Evolutionary conservation across 2,888 invertebrate species (phyloP).

Genomic region (Philonicus albiceps): DNA sequence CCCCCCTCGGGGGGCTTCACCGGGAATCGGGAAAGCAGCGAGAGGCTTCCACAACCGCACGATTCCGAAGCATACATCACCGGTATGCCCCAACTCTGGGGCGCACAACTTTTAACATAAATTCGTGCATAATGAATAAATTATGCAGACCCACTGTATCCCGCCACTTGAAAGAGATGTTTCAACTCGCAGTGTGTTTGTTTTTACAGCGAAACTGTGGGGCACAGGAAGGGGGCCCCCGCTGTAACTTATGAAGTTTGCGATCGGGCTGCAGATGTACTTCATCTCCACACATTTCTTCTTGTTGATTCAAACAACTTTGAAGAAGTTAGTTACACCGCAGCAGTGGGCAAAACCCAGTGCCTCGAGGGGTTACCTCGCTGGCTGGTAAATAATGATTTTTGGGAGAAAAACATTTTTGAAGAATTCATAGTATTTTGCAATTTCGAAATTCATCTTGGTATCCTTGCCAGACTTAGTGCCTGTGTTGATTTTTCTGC

Average conservation of each 20-base stretch:
- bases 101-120: constrained; percentile 52
- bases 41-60: neutral
- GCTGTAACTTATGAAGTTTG: constrained; percentile 15
- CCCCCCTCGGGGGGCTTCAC: neutral
- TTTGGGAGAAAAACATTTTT: neutral
- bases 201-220: constrained; percentile 13
- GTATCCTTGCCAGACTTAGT: neutral
- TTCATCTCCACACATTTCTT: constrained; percentile 11
- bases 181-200: neutral
- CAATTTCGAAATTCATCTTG: neutral
- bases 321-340: constrained; percentile 31
- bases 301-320: constrained; percentile 23
- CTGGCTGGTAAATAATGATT: neutral
- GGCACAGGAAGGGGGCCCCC: neutral
- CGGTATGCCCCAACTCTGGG: constrained; percentile 37
- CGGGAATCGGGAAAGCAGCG: neutral
- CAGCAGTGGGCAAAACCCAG: neutral
- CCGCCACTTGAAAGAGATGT: constrained; percentile 20
- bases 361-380: neutral
- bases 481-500: neutral
- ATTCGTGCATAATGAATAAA: constrained; percentile 54
- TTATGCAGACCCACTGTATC: constrained; percentile 45
- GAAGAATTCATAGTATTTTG: neutral
- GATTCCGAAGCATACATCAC: constrained; percentile 32
- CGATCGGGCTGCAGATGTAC: constrained; percentile 16